Evolutionary conservation across 53 echinoderm and acorn worm genomes (phyloP), one percentile per base, ranked within the genome.

Genomic region (Temnopleurus reevesii): DNA sequence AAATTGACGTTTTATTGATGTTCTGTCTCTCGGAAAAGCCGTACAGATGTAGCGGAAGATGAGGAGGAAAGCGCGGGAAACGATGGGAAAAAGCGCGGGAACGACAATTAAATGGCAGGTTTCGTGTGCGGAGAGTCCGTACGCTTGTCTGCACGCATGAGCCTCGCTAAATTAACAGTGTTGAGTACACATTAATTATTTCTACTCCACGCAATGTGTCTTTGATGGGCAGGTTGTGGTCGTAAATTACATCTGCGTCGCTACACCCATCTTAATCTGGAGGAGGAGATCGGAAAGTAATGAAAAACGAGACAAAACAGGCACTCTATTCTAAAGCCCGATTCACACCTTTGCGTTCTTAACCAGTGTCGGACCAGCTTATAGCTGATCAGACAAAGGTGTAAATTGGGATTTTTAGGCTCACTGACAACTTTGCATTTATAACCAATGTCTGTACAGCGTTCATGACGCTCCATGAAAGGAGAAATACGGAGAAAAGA

Each of bases 111-210:
- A 30, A 47, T 27, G 79, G 79, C 79, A 41, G 79, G 79, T 47
- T 46, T 49, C 30, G 51, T 49, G 79, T 23, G 46, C 25, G 79
- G 29, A 46, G 49, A 28, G 41, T 28, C 46, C 49, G 45, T 79
- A 27, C 79, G 79, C 19, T 49, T 79, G 83, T 83, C 83, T 83
- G 54, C 56, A 8, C 29, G 56, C 31, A 19, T 53, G 83, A 55
- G 83, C 33, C 83, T 21, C 54, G 83, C 53, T 33, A 55, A 83
- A 83, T 83, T 83, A 83, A 53, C 54, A 49, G 83, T 83, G 55
- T 79, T 56, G 83, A 83, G 83, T 83, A 83, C 55, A 83, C 83
- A 83, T 49, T 83, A 53, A 83, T 83, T 55, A 83, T 83, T 83
- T 83, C 83, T 56, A 53, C 83, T 56, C 36, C 56, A 49, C 27